Conservation (phyloP, 2,888 invertebrate species). For the Lithosia quadra region DNA sequence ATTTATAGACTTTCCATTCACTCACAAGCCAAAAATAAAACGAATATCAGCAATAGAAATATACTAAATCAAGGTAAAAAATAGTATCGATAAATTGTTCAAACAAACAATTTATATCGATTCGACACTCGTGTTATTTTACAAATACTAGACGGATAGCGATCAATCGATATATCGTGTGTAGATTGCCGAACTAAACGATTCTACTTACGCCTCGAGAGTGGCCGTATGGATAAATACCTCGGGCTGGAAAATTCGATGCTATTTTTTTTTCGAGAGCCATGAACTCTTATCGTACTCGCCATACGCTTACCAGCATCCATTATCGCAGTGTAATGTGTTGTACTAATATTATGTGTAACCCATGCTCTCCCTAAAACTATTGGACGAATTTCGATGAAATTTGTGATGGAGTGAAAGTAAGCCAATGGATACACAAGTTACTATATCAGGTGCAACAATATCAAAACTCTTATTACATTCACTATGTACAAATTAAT, state of each 20-base stretch:
- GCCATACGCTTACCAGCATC: neutral
- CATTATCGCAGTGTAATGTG: neutral
- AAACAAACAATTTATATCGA: conserved; percentile 36
- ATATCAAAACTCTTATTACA: too few species aligned
- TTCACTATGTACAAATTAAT: too few species aligned
- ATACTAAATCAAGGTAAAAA: conserved; percentile 23
- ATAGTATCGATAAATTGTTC: conserved; percentile 29
- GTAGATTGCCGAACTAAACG: conserved; percentile 17
- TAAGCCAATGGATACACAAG: too few species aligned
- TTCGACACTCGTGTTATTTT: conserved; percentile 27
- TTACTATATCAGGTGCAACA: too few species aligned
- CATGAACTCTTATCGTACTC: neutral
- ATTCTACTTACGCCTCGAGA: conserved; percentile 35
- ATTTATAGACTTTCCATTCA: conserved; percentile 1
- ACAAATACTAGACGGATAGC: conserved; percentile 25
- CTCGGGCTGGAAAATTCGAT: neutral
- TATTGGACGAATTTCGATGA: too few species aligned
- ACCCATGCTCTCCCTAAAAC: too few species aligned
- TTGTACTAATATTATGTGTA: too few species aligned
- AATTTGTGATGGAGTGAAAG: too few species aligned
- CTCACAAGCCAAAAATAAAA: conserved; percentile 17
- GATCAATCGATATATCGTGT: conserved; percentile 26
- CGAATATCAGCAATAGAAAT: conserved; percentile 23
- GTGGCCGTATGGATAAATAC: neutral
- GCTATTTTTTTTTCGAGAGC: neutral